phyloP scores from a whole-genome alignment of 2,888 invertebrate genomes.

The Tetragnatha montana region DNA sequence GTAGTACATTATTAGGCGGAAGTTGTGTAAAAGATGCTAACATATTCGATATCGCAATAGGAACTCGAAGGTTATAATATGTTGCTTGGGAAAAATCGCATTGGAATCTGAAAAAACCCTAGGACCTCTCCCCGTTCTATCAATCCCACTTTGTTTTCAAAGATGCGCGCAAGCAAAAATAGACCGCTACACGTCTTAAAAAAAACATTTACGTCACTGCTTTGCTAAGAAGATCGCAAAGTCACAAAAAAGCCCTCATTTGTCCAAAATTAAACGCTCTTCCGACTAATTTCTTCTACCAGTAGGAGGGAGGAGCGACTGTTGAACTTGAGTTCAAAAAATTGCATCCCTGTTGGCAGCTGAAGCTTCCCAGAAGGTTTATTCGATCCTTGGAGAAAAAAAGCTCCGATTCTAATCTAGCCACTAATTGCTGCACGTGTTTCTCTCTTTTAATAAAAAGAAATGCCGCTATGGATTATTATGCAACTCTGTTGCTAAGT shows the following conservation, averaged over 20 bases:
- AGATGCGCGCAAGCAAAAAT: not conserved
- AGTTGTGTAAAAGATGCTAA: too few species aligned
- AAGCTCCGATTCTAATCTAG: constrained; percentile 24
- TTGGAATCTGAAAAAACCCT: too few species aligned
- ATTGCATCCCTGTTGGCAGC: constrained; percentile 17
- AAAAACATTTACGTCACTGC: not conserved
- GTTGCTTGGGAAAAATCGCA: too few species aligned
- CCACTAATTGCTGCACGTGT: constrained; percentile 22
- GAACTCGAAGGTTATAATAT: too few species aligned
- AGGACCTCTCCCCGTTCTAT: too few species aligned
- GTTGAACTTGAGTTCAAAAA: constrained; percentile 42
- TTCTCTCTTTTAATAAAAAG: not conserved
- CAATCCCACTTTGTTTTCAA: not conserved
- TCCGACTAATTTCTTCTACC: constrained; percentile 17
- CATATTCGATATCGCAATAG: too few species aligned
- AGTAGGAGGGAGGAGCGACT: constrained; percentile 22
- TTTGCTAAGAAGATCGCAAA: not conserved
- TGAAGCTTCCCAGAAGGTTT: constrained; percentile 26
- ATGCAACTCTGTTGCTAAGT: not conserved
- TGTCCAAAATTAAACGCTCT: not conserved
- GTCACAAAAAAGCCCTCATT: not conserved
- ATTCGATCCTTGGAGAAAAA: not conserved
- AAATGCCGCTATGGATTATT: not conserved
- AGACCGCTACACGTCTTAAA: not conserved
- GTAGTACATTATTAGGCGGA: too few species aligned